Base-by-base conservation (phyloP, 1,140 invertebrate genomes). In the Aradophagus sp. region DNA sequence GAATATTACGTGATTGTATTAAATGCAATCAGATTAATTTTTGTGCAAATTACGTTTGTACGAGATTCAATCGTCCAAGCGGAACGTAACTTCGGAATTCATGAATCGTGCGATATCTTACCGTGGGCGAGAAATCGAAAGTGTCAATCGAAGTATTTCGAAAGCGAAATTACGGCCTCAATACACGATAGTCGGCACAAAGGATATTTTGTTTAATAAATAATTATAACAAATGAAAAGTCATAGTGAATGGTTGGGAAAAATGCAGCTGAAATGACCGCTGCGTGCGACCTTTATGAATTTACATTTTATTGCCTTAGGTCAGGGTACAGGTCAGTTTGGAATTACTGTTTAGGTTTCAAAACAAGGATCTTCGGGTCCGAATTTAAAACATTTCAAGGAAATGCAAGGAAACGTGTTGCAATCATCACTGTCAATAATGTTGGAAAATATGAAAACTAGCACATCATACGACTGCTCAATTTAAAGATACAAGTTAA, bases 141-240 rank as follows among this genome's bases (percentile, higher is more conserved):
- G 71, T 73, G 71, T 73, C 71, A 73, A 73, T 73, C 59, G 71
- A 59, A 53, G 71, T 67, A 73, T 73, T 73, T 73, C 71, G 71
- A 73, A 73, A 73, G 71, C 71, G 59, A 73, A 73, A 73, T 73
- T 73, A 73, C 68, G 59, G 53, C 65, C 71, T 65, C 70, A 59
- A 68, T 63, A 73, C 59, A 59, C 59, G 63, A 68, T 67, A 68
- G 44, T 17, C 63, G 42, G 47, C 23, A 63, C 56, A 63, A 58
- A 62, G 48, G 56, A 63, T 41, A 66, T 27, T 63, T 73, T 65
- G 26, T 45, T 29, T 59, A 59, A 36, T 50, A 47, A 53, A 71
- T 71, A 71, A 71, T 71, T 71, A 71, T 58, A 56, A 45, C 50
- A 35, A 53, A 42, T 29, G 31, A 48, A 52, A 62, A 61, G 32